Base-by-base conservation (phyloP, 2,113 vertebrate genomes). In the Clarias magur region DNA sequence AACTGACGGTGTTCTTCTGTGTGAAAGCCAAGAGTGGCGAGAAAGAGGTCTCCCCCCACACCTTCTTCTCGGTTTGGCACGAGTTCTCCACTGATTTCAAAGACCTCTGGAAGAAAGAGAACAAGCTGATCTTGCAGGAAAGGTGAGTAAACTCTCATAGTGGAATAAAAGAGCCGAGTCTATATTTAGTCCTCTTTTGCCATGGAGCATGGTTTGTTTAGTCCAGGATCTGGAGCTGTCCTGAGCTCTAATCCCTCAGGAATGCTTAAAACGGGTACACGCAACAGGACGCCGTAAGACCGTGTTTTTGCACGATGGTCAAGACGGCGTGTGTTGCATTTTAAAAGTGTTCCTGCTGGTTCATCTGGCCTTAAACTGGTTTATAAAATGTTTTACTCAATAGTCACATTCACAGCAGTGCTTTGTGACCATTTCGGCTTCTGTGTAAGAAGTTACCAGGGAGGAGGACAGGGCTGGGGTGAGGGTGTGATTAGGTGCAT, bases 31-130 rank as follows among this genome's bases (percentile, higher is more conserved):
- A 99, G 93, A 88, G 95, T 88, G 97, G 97, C 17, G 98, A 99
- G 88, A 99, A 99, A 89, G 97, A 99, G 89, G 97, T 97, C 79
- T 98, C 98, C 11, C 96, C 96, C 67, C 95, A 97, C 93, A 95
- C 95, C 25, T 96, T 99, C 93, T 99, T 99, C 95, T 96, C 95
- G 82, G 91, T 98, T 92, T 99, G 98, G 98, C 97, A 99, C 65
- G 98, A 99, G 93, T 99, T 99, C 94, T 97, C 97, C 88, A 97
- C 97, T 13, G 97, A 99, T 92, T 99, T 99, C 92, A 99, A 99
- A 95, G 98, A 99, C 76, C 95, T 95, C 78, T 99, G 98, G 98
- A 99, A 99, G 93, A 99, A 97, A 88, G 97, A 99, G 93, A 99
- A 98, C 93, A 99, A 97, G 92, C 91, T 95, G 84, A 97, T 99